Evolutionary conservation across 2,888 invertebrate species (phyloP).

Genomic region (Spodoptera picta): DNA sequence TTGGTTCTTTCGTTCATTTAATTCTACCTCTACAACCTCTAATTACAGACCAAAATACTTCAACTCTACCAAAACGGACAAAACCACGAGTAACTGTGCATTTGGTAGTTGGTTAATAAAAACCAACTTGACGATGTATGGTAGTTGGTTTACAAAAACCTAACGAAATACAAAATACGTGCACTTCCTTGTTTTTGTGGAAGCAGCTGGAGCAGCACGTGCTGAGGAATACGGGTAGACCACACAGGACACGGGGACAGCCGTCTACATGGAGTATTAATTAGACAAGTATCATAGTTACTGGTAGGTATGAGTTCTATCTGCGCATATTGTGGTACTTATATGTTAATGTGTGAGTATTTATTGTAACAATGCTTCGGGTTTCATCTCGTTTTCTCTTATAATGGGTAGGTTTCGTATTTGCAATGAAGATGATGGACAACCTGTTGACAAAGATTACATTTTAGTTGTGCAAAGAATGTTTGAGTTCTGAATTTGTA

Average conservation of each 20-base stretch:
- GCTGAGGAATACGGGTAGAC: constrained; percentile 66
- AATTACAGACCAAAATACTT: no score
- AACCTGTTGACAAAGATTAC: no score
- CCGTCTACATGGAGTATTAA: not conserved
- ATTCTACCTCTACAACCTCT: no score
- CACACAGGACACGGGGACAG: constrained; percentile 57
- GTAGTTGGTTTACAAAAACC: constrained; percentile 53
- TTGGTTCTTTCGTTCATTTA: no score
- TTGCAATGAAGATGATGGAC: no score
- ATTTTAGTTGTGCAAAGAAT: no score
- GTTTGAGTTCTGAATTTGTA: no score
- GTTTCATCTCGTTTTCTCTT: no score
- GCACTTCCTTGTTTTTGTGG: constrained; percentile 80
- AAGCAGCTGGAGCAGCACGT: constrained; percentile 81
- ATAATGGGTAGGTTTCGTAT: no score
- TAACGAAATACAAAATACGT: constrained; percentile 59
- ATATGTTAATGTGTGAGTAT: no score
- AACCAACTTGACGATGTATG: constrained; percentile 53
- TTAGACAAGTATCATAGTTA: constrained; percentile 9
- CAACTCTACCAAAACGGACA: constrained; percentile 1
- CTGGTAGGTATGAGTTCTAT: not conserved
- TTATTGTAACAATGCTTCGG: no score
- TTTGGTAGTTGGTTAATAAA: constrained; percentile 11
- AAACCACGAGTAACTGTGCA: constrained; percentile 4
- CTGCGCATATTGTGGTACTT: no score